Conservation (phyloP, 2,888 invertebrate species). For the Drosophila ustulata region DNA sequence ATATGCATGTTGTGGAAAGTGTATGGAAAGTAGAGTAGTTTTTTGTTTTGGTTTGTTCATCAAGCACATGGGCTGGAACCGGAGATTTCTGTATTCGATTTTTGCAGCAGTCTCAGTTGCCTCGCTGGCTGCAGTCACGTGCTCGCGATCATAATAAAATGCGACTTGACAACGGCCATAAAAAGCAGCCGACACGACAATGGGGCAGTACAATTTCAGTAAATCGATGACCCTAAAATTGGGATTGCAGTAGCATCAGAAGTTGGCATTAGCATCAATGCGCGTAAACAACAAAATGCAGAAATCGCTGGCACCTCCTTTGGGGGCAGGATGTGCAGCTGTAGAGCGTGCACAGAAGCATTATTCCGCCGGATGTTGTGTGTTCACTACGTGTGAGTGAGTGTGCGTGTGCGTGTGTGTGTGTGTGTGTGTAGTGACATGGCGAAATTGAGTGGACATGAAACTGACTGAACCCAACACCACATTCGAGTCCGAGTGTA, state of each 20-base stretch:
- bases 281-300: constrained; percentile 66
- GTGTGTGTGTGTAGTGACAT: constrained; percentile 26
- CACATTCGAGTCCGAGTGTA: neutral
- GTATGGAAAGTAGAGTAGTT: constrained; percentile 16
- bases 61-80: constrained; percentile 20
- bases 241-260: constrained; percentile 35
- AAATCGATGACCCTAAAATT: constrained; percentile 67
- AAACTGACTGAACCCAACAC: constrained; percentile 32
- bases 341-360: constrained; percentile 52
- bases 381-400: constrained; percentile 17
- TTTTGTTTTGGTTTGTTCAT: constrained; percentile 12
- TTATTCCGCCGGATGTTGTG: constrained; percentile 74
- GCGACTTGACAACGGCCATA: constrained; percentile 59
- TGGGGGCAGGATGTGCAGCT: constrained; percentile 53
- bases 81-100: constrained; percentile 31
- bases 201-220: constrained; percentile 33
- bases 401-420: constrained; percentile 11
- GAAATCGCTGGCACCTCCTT: constrained; percentile 58
- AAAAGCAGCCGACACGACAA: constrained; percentile 44
- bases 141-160: constrained; percentile 66
- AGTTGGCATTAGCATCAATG: constrained; percentile 66
- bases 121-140: constrained; percentile 61
- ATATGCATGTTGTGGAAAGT: constrained; percentile 37
- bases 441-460: constrained; percentile 60
- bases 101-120: constrained; percentile 37